phyloP scores from a whole-genome alignment of 2,113 vertebrate genomes.

The Manacus vitellinus region DNA sequence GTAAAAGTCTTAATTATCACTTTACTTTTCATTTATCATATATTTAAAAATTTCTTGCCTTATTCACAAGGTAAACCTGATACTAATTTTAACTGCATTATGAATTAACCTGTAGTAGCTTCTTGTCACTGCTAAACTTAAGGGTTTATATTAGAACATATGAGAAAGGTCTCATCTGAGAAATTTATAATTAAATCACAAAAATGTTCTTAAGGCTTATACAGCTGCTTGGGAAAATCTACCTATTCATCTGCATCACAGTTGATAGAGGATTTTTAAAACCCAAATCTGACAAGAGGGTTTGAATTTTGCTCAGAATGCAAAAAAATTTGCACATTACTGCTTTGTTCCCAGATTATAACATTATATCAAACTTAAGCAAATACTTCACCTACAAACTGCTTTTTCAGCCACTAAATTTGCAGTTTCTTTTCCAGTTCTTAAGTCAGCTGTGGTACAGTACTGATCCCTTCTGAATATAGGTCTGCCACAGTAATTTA shows the following conservation, averaged over 20 bases:
- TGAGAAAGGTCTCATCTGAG: background rate
- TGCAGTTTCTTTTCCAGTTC: background rate
- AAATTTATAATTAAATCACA: background rate
- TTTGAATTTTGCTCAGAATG: background rate
- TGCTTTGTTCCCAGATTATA: background rate
- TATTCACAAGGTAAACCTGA: background rate
- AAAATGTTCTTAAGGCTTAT: background rate
- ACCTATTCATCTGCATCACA: background rate
- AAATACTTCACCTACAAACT: background rate
- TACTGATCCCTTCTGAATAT: background rate
- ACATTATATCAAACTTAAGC: background rate
- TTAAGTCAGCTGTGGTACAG: background rate
- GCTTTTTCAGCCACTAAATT: background rate
- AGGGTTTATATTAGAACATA: background rate
- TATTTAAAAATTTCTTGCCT: background rate
- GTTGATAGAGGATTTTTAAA: background rate
- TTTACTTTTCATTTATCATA: background rate
- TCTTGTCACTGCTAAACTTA: background rate
- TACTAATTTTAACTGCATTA: background rate
- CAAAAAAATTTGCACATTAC: background rate
- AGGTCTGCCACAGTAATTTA: background rate
- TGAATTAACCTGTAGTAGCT: background rate
- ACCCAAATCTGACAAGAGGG: background rate
- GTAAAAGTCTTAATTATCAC: background rate
- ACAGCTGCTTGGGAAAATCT: background rate